phyloP scores from a whole-genome alignment of 2,888 invertebrate genomes.

The Uropetala carovei region DNA sequence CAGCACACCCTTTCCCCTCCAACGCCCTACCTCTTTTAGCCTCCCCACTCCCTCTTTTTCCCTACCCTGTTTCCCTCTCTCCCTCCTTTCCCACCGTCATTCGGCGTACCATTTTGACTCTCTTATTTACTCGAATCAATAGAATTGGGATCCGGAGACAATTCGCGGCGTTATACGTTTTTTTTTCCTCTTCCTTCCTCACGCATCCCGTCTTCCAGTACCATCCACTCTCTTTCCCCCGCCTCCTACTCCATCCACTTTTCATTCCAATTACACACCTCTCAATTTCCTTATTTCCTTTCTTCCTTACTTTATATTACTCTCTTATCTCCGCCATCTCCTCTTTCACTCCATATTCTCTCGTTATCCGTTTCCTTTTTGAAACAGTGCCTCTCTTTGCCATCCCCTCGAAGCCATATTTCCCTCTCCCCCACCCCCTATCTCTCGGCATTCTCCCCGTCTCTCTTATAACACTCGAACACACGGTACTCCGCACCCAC shows the following conservation, averaged over 20 bases:
- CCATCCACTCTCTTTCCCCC: background rate
- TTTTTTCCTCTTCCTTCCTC: background rate
- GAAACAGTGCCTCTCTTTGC: background rate
- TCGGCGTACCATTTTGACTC: conserved; percentile 54
- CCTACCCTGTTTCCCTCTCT: background rate
- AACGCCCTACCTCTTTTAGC: background rate
- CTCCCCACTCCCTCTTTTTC: background rate
- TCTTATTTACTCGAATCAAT: conserved; percentile 60
- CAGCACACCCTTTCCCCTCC: conserved; percentile 37
- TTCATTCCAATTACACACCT: background rate
- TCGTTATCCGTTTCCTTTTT: background rate
- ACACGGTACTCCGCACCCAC: background rate
- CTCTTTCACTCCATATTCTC: background rate
- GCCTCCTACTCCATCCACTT: background rate
- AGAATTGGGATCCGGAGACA: background rate
- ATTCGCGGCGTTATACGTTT: conserved; percentile 10
- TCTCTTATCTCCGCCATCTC: background rate
- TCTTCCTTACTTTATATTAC: background rate
- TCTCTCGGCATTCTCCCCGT: background rate
- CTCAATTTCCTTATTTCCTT: background rate
- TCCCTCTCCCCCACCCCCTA: background rate
- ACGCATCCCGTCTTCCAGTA: background rate
- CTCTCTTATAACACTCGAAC: background rate
- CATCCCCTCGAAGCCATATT: conserved; percentile 8
- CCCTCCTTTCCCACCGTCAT: background rate